These are phyloP conservation scores for Linhomoeus sp. DNA, from an alignment of 2,888 invertebrate genomes.

Conservation along the genomic window DNA sequence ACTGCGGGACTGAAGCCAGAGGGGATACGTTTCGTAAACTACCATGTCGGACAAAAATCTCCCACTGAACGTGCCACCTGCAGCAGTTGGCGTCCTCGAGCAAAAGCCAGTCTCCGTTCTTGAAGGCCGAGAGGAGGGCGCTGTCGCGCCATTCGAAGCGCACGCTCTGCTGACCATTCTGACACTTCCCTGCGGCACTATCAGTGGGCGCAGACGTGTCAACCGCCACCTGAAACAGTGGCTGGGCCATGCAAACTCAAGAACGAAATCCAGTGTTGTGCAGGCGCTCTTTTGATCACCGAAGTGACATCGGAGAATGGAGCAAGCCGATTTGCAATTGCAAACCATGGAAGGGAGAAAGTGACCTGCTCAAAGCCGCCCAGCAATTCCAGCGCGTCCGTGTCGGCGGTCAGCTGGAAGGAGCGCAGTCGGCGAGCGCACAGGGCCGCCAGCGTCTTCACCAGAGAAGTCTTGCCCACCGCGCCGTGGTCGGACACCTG, in stretches of 20 bases:
- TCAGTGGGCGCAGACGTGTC: too few relatives aligned
- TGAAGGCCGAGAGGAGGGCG: constrained; percentile 31
- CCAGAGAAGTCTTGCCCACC: constrained; percentile 56
- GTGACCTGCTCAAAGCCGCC: constrained; percentile 89
- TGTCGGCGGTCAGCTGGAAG: constrained; percentile 64
- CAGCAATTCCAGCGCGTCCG: constrained; percentile 79
- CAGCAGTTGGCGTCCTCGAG: constrained; percentile 31
- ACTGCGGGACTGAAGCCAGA: constrained; percentile 54
- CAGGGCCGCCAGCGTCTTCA: constrained; percentile 53
- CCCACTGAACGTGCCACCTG: constrained; percentile 11
- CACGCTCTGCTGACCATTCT: constrained; percentile 10
- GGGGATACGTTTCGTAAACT: background rate
- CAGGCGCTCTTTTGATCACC: too few relatives aligned
- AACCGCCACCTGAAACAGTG: too few relatives aligned
- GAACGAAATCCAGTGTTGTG: too few relatives aligned
- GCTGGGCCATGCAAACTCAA: too few relatives aligned
- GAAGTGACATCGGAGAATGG: too few relatives aligned
- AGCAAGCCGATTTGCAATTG: too few relatives aligned
- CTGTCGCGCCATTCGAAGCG: constrained; percentile 37
- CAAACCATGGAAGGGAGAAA: background rate
- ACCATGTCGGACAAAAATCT: background rate
- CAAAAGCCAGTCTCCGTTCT: constrained; percentile 30
- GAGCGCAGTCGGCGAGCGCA: constrained; percentile 51
- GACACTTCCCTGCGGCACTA: too few relatives aligned
- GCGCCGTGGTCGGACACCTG: constrained; percentile 42